Base-by-base conservation (phyloP, 2,888 invertebrate species). In the Netelia fuscicornis region DNA sequence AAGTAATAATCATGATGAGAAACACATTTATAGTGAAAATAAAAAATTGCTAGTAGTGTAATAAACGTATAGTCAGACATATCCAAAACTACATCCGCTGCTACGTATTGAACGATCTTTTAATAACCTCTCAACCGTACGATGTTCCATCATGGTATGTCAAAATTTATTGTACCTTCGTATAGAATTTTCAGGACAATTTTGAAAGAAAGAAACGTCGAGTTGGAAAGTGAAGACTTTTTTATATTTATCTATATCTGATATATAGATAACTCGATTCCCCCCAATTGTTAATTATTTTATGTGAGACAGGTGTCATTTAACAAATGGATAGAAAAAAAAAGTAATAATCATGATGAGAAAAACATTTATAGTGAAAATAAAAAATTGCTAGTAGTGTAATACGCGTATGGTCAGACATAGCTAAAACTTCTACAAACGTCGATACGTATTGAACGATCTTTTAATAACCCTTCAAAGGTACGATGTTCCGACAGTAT, bases 41-140 rank as follows among this genome's bases (percentile, higher is more conserved):
- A 30, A 3, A 5, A 30, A 30, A 30, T 30, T 30, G 23, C 56
- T 70, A 79, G 83, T 83, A 80, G 79, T 71, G 23, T 44, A 37
- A n/a, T 81, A 72, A 37, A 20, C 17, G 74, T 52, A 52, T 48
- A 48, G 67, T 67, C 80, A 52, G 80, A 67, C 80, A 13, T n/a
- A 56, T 20, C 58, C 2, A 20, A 13, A 11, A 23, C 20, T 20
- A 67, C 48, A 37, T 56, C 60, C 60, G 42, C 2, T 25, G 37
- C 42, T 23, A n/a, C 44, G 54, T 42, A 56, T 65, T 76, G 30
- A 42, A 42, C 23, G 48, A 48, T 56, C 20, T 11, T 42, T 13
- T 25, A 30, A 30, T 30, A 30, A 30, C 30, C 3, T 5, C 5
- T 30, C 30, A 30, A 5, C 30, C 5, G 48, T 48, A 48, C 48